These are phyloP conservation scores for Macroteleia sp. DNA, from an alignment of 2,888 invertebrate species.

Conservation along the genomic window DNA sequence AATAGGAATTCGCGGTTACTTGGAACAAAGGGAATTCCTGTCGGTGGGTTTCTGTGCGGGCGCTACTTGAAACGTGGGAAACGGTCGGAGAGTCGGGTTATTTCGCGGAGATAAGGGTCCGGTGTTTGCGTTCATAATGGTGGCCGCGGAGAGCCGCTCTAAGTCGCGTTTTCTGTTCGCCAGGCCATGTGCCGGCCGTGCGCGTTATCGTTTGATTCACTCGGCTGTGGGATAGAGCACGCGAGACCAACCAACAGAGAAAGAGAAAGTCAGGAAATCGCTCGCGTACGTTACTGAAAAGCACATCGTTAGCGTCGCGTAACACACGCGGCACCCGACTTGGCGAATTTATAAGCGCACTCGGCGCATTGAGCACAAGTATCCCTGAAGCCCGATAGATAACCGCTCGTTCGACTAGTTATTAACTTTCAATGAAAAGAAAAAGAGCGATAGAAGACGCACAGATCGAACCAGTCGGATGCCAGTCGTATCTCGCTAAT, in stretches of 20 bases:
- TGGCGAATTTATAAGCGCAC: constrained; percentile 15
- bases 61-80: constrained; percentile 78
- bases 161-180: constrained; percentile 67
- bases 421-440: constrained; percentile 46
- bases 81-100: constrained; percentile 71
- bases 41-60: constrained; percentile 62
- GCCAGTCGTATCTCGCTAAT: constrained; percentile 48
- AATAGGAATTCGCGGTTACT: constrained; percentile 64
- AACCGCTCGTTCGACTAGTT: constrained; percentile 41
- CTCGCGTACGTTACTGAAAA: constrained; percentile 48
- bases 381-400: constrained; percentile 22
- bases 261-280: constrained; percentile 79
- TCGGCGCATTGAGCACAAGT: neutral
- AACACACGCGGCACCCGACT: constrained; percentile 26
- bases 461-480: constrained; percentile 20
- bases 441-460: constrained; percentile 16
- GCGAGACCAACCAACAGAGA: constrained; percentile 53
- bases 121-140: constrained; percentile 77
- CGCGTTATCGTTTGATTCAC: constrained; percentile 78
- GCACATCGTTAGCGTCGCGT: constrained; percentile 53
- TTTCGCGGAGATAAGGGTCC: constrained; percentile 76
- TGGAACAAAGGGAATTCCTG: constrained; percentile 61
- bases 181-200: constrained; percentile 69
- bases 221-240: constrained; percentile 69
- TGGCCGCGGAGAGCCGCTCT: constrained; percentile 57